Evolutionary conservation across 2,113 vertebrate species (phyloP), one percentile per base, ranked within the genome.

Genomic region (Syngnathus floridae): DNA sequence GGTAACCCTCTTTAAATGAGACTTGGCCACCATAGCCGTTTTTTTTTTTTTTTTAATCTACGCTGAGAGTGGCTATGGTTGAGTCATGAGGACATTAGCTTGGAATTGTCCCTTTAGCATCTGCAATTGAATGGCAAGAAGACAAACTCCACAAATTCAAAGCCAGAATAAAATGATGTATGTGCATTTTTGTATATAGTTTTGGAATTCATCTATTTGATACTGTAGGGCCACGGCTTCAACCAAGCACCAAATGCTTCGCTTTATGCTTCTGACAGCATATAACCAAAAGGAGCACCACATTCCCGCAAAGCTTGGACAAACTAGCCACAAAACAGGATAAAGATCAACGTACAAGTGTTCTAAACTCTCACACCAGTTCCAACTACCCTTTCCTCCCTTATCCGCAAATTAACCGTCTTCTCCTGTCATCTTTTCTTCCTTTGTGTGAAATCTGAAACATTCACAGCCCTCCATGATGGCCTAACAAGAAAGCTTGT

Each of bases 381-480:
- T 46, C 63, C 52, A 35, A 40, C 49, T 16, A 59, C 66, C 64
- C 62, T 26, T n/a, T 68, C 51, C 36, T 14, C 65, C 61, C 67
- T 64, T 56, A 13, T 69, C 51, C 64, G 22, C 43, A 7, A 67
- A 36, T 59, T 67, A 61, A 57, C 57, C 17, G n/a, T 57, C 13
- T 48, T 40, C 17, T 72, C 72, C n/a, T 46, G 41, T 72, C 70
- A 65, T 77, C 75, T 75, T 76, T 81, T 77, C 67, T 76, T 79
- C 73, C 67, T 87, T 85, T 83, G 79, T 77, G 69, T 73, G 57
- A 76, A 75, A 82, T 87, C 80, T 83, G 76, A 85, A 79, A 77
- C 41, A 26, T 75, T 75, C 67, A 68, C 83, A 86, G 80, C 83
- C 85, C 81, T 75, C 64, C 58, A 71, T 67, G 66, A 12, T 21